Evolutionary conservation across 2,888 invertebrate genomes (phyloP).

Genomic region (Pecten maximus): DNA sequence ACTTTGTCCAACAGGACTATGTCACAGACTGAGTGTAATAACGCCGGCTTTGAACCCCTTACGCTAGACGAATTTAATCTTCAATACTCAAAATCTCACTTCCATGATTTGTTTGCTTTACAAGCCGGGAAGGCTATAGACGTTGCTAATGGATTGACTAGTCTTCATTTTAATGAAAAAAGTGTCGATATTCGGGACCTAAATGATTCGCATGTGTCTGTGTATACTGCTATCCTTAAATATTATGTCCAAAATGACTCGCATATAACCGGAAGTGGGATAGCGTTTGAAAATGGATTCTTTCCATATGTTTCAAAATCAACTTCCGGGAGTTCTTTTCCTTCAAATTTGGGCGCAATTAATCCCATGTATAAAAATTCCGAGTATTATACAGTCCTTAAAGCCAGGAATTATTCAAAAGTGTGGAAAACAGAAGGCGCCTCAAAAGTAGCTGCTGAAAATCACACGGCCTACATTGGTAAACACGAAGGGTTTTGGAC

Average conservation of each 20-base stretch:
- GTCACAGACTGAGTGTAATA: neutral
- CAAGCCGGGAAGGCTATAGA: slow-evolving; percentile 62
- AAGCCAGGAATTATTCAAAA: slow-evolving; percentile 47
- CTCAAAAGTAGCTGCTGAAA: slow-evolving; percentile 37
- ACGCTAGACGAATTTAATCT: slow-evolving; percentile 59
- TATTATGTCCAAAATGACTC: slow-evolving; percentile 66
- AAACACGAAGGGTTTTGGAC: slow-evolving; percentile 67
- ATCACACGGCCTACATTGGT: slow-evolving; percentile 37
- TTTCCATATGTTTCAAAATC: slow-evolving; percentile 70
- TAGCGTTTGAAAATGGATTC: slow-evolving; percentile 67
- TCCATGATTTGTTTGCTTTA: slow-evolving; percentile 52
- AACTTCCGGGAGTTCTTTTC: slow-evolving; percentile 42
- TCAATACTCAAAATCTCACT: slow-evolving; percentile 55
- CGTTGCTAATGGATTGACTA: slow-evolving; percentile 65
- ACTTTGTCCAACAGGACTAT: neutral
- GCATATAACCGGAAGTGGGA: slow-evolving; percentile 69
- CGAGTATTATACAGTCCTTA: slow-evolving; percentile 57
- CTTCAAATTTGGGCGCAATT: slow-evolving; percentile 50
- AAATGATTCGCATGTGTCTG: slow-evolving; percentile 49
- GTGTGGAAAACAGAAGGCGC: slow-evolving; percentile 40
- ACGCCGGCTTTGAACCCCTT: slow-evolving; percentile 38
- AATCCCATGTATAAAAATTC: slow-evolving; percentile 57
- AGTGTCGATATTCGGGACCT: slow-evolving; percentile 54
- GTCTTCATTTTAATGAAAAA: slow-evolving; percentile 55
- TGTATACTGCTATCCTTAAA: slow-evolving; percentile 65